Conservation (phyloP, 2,113 vertebrate genomes). For the Fregata magnificens region DNA sequence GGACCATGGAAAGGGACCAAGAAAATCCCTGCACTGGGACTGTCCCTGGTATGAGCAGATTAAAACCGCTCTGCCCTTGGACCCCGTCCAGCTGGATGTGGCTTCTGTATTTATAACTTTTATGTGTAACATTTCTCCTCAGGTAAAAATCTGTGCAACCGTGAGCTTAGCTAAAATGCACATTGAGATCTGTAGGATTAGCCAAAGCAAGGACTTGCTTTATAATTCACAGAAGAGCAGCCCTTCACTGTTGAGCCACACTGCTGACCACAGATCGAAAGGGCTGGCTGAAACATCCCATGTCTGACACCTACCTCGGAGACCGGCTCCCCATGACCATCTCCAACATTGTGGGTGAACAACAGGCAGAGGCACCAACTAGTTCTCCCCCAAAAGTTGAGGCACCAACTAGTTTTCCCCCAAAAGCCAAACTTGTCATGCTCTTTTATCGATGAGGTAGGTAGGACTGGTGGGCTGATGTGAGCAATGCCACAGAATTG, state of each 20-base stretch:
- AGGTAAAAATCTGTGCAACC: background rate
- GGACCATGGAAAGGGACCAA: background rate
- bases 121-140: background rate
- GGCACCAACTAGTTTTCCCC: accelerated
- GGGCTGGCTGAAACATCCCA: accelerated
- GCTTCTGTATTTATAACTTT: background rate
- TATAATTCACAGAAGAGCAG: background rate
- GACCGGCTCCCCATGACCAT: background rate
- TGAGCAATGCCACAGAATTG: background rate
- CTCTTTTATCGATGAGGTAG: background rate
- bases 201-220: background rate
- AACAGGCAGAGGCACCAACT: accelerated
- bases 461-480: background rate
- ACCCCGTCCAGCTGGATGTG: background rate
- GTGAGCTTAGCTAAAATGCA: background rate
- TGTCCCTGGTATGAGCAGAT: background rate
- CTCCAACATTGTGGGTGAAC: accelerated
- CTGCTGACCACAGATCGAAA: background rate
- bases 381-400: background rate
- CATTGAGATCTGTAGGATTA: background rate
- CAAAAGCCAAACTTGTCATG: background rate
- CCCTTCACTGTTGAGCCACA: background rate
- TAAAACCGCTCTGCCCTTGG: background rate
- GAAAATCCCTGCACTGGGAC: background rate
- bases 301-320: accelerated